These are phyloP conservation scores for Coptodon rendalli DNA, from an alignment of 2,113 vertebrate species.

Conservation along the genomic window DNA sequence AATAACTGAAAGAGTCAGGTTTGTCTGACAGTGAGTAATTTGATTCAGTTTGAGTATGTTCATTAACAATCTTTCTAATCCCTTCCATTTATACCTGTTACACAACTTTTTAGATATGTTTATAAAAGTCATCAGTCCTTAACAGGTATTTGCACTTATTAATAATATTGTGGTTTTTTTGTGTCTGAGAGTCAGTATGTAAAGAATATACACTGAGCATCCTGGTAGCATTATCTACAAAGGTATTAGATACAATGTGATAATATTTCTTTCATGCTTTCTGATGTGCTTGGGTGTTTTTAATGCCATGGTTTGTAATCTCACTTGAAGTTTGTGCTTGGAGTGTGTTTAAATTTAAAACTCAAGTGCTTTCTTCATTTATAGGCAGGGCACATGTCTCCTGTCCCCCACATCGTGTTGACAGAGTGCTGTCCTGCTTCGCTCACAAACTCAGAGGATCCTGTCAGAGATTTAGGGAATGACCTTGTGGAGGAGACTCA, in stretches of 20 bases:
- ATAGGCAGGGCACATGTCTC: constrained; percentile 59
- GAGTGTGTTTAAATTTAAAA: constrained; percentile 15
- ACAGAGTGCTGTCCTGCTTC: constrained; percentile 73
- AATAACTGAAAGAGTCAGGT: neutral
- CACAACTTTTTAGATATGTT: neutral
- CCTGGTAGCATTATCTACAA: neutral
- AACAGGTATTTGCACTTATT: neutral
- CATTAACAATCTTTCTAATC: neutral
- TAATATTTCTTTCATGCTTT: neutral
- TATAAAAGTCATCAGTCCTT: neutral
- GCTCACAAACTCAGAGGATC: constrained; percentile 55
- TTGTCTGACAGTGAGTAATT: neutral
- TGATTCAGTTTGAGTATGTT: neutral
- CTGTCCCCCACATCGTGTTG: constrained; percentile 80
- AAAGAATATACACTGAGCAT: neutral
- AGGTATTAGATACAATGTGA: neutral
- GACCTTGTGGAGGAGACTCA: neutral
- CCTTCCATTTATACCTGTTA: neutral
- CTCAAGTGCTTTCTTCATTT: constrained; percentile 44
- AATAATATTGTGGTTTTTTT: neutral
- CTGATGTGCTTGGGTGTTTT: neutral
- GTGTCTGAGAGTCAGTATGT: neutral
- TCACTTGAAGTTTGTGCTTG: neutral
- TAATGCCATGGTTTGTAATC: neutral
- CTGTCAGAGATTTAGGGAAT: constrained; percentile 28